These are phyloP conservation scores for Cephalopterus ornatus DNA, from an alignment of 2,113 vertebrate species.

Conservation along the genomic window DNA sequence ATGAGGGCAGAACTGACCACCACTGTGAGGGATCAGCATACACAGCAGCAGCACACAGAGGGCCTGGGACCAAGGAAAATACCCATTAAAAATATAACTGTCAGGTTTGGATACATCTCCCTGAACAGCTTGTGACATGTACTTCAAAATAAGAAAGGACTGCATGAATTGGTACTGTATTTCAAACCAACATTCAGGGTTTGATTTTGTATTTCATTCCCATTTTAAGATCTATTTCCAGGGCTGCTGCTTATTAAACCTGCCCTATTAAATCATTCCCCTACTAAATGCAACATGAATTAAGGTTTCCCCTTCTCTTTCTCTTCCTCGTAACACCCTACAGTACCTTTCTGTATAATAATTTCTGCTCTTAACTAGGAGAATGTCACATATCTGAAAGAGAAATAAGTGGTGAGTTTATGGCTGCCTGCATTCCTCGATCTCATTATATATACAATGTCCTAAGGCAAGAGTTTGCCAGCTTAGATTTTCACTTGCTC, in stretches of 20 bases:
- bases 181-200: background rate
- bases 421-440: constrained; percentile 2
- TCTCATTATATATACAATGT: constrained; percentile 59
- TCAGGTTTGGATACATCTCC: background rate
- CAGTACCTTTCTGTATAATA: constrained; percentile 1
- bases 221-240: constrained; percentile 40
- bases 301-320: background rate
- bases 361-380: constrained; percentile 47
- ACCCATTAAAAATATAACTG: constrained; percentile 48
- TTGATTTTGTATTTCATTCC: constrained; percentile 34
- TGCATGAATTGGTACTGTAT: background rate
- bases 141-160: background rate
- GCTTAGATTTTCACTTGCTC: constrained; percentile 50
- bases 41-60: background rate
- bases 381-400: constrained; percentile 24
- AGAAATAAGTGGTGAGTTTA: constrained; percentile 8
- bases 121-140: background rate
- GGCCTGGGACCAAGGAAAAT: background rate
- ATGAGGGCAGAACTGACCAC: background rate
- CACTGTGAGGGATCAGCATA: background rate
- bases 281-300: background rate
- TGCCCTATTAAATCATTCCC: constrained; percentile 11
- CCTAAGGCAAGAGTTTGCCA: constrained; percentile 58
- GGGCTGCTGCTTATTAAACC: constrained; percentile 25
- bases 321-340: background rate